Conservation (phyloP, 2,113 vertebrate genomes). For the Petrocephalus zakoni region DNA sequence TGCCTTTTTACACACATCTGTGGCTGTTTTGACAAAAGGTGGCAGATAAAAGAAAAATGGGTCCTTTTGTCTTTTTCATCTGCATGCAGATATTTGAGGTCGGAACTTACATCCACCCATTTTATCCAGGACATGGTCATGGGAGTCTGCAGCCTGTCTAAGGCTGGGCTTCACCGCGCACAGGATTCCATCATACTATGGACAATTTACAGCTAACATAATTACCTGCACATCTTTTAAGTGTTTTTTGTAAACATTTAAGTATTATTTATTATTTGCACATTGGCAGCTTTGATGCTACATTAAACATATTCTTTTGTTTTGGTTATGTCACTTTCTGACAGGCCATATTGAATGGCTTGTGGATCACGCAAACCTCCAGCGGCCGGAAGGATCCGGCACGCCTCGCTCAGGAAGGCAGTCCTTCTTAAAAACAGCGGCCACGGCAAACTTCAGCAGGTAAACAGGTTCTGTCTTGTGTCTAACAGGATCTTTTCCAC, state of each 20-base stretch:
- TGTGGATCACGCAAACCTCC: neutral
- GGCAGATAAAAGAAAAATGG: neutral
- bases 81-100: neutral
- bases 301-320: neutral
- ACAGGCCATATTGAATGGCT: neutral
- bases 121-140: no score
- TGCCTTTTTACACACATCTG: constrained; percentile 34
- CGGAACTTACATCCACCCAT: neutral
- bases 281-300: neutral
- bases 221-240: neutral
- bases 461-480: neutral
- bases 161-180: neutral
- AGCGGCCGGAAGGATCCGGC: neutral
- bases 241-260: neutral
- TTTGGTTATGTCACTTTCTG: neutral
- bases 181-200: neutral
- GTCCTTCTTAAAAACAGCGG: neutral
- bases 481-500: neutral
- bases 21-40: neutral
- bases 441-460: neutral
- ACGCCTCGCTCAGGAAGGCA: neutral
- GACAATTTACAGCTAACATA: neutral
- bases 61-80: neutral
- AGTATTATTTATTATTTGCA: neutral
- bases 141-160: neutral